phyloP scores from a whole-genome alignment of 2,797 vertebrate species.

The Octomys mimax region DNA sequence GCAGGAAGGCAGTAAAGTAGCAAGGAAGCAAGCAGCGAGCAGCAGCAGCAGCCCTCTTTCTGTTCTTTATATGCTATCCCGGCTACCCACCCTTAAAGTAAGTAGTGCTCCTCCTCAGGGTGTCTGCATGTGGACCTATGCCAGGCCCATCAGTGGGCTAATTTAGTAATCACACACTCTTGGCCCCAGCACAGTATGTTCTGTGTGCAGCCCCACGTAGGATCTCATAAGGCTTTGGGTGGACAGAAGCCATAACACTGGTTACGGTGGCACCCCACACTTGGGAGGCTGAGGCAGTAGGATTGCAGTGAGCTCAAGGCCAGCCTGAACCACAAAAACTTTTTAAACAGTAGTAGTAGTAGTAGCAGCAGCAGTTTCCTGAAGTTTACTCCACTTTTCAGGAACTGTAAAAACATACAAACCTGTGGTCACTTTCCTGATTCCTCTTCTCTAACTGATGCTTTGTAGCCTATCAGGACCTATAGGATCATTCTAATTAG shows the following conservation, averaged over 20 bases:
- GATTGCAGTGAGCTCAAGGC: background rate
- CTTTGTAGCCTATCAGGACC: background rate
- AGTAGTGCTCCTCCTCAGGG: background rate
- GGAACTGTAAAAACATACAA: constrained; percentile 39
- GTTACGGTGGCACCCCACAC: background rate
- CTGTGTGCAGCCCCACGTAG: background rate
- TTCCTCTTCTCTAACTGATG: constrained; percentile 6
- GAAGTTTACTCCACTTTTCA: constrained; percentile 23
- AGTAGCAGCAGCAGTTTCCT: background rate
- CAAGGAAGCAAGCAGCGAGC: background rate
- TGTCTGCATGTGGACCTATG: background rate
- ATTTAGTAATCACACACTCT: background rate
- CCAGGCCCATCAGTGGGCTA: background rate
- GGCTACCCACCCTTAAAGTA: background rate
- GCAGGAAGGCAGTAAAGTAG: background rate
- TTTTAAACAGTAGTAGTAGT: background rate
- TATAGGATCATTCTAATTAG: constrained; percentile 3
- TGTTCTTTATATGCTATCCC: background rate
- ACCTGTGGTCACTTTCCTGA: constrained; percentile 9
- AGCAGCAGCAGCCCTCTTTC: background rate
- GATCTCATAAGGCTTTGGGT: background rate
- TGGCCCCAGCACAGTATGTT: background rate
- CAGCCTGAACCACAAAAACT: background rate
- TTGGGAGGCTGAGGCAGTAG: background rate
- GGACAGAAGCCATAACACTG: background rate